Conservation (phyloP, 2,113 vertebrate genomes). For the Jacana jacana region DNA sequence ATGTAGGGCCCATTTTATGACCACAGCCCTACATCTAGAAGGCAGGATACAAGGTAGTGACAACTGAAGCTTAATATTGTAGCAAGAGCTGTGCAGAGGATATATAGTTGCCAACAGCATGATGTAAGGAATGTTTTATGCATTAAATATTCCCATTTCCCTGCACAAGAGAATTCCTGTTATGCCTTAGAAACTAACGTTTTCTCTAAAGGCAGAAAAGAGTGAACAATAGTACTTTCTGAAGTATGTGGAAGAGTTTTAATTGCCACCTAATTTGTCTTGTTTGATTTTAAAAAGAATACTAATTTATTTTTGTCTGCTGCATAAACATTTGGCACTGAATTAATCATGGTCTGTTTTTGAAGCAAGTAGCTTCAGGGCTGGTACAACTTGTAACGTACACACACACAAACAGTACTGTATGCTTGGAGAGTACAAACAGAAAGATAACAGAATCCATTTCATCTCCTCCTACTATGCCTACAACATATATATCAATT, state of each 20-base stretch:
- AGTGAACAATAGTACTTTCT: background rate
- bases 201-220: background rate
- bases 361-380: constrained; percentile 36
- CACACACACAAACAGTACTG: background rate
- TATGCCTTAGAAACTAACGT: background rate
- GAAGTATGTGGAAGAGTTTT: background rate
- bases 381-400: background rate
- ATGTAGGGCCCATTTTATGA: background rate
- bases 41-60: background rate
- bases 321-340: constrained; percentile 16
- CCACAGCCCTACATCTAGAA: background rate
- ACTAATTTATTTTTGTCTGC: background rate
- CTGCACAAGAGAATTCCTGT: background rate
- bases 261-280: constrained; percentile 25
- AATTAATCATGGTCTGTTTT: constrained; percentile 31
- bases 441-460: background rate
- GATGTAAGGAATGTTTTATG: background rate
- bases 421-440: background rate
- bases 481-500: background rate
- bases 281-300: constrained; percentile 8
- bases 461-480: background rate
- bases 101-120: background rate
- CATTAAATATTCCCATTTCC: background rate
- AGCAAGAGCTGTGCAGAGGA: background rate
- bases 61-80: background rate